Base-by-base conservation (phyloP, 2,888 invertebrate species). In the Thecophora atra region DNA sequence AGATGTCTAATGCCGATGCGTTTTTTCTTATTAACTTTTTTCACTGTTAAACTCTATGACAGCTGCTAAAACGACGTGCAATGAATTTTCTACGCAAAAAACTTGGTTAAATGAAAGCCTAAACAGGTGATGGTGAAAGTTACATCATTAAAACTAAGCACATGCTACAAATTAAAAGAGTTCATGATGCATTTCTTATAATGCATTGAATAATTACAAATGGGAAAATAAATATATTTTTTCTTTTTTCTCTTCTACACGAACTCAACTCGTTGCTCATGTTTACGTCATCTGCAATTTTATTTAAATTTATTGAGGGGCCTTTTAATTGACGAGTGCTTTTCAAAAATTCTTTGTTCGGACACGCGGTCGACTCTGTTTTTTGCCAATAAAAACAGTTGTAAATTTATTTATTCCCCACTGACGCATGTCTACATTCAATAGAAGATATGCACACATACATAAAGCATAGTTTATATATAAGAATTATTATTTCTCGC, bases 61-160 rank as follows among this genome's bases (percentile, higher is more conserved):
- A 21, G 54, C n/a, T 54, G 54, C 54, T 54, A 54, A 24, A n/a
- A n/a, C n/a, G n/a, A n/a, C 19, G 54, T 54, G 54, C 54, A 54
- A 54, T 54, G 54, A 54, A 54, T 54, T 54, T 24, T 54, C 21
- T 42, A 21, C 42, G 17, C 21, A 19, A 42, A 62, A 37, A 11
- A 62, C 42, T 19, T 37, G 17, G 42, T 62, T 37, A 62, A 30
- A 37, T 62, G 42, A 30, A 19, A 42, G 42, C 3, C 60, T 7
- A 28, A 30, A n/a, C 42, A 28, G 3, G 13, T 13, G 26, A n/a
- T 7, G 47, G 69, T 69, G 69, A 69, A 69, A 69, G 69, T 69
- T 69, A 13, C 58, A 24, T 54, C 15, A n/a, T 24, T 56, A 68
- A 19, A 21, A 30, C 17, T 15, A 37, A 37, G 42, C 42, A 26